Percentiles rank a stretch among this genome's conserved stretches.
Conservation (phyloP, 2,797 vertebrate species). For the Semotilus atromaculatus region DNA sequence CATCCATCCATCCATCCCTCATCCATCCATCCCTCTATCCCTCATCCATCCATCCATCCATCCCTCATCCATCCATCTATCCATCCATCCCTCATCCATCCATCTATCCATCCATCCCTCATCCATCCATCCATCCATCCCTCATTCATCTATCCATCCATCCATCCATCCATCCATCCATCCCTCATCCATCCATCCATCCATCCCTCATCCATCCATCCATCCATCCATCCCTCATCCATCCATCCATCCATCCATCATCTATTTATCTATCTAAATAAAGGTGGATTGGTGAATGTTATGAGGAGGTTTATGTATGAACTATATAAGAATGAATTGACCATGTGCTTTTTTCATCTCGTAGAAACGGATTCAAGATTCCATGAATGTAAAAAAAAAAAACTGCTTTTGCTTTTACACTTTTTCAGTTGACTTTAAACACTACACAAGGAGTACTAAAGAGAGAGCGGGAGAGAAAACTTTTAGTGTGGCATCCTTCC, state of each 20-base stretch:
- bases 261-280: not conserved
- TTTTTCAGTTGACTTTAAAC: conserved; percentile 61
- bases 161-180: fast-evolving
- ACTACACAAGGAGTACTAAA: conserved; percentile 21
- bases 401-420: conserved; percentile 52
- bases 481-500: conserved; percentile 58
- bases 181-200: not conserved
- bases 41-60: not conserved
- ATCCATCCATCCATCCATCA: fast-evolving
- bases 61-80: fast-evolving
- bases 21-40: not conserved
- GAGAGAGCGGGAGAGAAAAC: conserved; percentile 29
- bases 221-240: fast-evolving
- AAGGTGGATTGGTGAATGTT: not conserved
- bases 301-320: conserved; percentile 1
- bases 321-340: not conserved
- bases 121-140: not conserved
- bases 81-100: not conserved
- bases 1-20: too few relatives aligned
- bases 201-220: not conserved
- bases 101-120: fast-evolving
- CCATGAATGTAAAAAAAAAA: conserved; percentile 61
- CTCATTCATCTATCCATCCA: fast-evolving
- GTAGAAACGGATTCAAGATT: conserved; percentile 27
- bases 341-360: not conserved